Evolutionary conservation across 2,113 vertebrate genomes (phyloP).

Genomic region (Columba livia): DNA sequence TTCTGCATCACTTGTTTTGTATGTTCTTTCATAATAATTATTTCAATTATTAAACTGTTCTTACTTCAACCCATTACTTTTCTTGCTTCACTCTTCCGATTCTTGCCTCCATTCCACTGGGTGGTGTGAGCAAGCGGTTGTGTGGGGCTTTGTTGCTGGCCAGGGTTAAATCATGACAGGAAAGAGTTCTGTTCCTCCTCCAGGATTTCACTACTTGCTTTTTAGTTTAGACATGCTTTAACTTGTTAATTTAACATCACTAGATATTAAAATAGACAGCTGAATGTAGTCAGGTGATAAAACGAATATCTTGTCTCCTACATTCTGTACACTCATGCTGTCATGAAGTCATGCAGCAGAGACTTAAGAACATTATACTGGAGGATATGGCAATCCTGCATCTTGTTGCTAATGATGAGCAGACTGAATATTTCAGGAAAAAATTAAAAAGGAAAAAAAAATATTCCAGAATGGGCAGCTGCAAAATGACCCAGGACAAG

Average conservation of each 20-base stretch:
- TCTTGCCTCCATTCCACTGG: too few relatives aligned
- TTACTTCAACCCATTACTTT: too few relatives aligned
- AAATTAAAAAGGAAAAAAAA: not conserved
- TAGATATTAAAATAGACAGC: not conserved
- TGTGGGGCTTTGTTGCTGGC: too few relatives aligned
- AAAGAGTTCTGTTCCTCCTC: not conserved
- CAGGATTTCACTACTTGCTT: not conserved
- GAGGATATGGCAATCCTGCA: not conserved
- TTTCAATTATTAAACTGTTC: too few relatives aligned
- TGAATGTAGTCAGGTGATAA: not conserved
- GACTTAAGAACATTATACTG: not conserved
- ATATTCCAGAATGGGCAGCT: not conserved
- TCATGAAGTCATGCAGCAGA: not conserved
- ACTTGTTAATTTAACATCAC: not conserved
- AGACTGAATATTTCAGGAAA: not conserved
- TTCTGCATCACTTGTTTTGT: too few relatives aligned
- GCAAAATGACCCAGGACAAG: not conserved
- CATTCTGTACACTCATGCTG: not conserved
- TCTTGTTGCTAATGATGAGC: not conserved
- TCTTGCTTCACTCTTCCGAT: too few relatives aligned
- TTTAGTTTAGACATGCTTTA: not conserved
- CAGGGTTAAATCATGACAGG: not conserved
- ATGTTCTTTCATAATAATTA: too few relatives aligned
- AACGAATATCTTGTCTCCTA: not conserved
- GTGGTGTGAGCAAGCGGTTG: too few relatives aligned